Conservation (phyloP, 2,888 invertebrate species). For the Drosophila incognita region DNA sequence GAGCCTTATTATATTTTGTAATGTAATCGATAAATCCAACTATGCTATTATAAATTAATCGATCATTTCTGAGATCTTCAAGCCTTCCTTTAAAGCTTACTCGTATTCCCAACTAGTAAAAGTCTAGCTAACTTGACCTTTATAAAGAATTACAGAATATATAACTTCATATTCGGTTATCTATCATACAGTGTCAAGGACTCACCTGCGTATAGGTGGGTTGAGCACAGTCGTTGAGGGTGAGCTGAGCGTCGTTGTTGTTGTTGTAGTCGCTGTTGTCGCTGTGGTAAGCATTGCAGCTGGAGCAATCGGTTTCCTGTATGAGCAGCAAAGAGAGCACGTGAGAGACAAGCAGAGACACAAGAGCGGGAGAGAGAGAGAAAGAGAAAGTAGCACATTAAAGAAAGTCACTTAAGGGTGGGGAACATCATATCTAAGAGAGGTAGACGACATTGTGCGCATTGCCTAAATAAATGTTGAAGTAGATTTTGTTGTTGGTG, state of each 20-base stretch:
- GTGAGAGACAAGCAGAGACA: not conserved
- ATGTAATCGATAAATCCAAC: not conserved
- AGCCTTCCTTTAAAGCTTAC: not conserved
- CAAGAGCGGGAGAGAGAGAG: not conserved
- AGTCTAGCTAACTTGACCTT: not conserved
- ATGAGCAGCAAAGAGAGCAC: conserved; percentile 27
- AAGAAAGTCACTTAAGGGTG: conserved; percentile 8
- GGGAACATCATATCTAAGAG: conserved; percentile 31
- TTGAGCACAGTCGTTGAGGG: conserved; percentile 75
- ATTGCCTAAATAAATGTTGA: conserved; percentile 54
- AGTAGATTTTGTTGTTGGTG: conserved; percentile 50
- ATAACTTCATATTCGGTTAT: no score
- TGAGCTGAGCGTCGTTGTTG: conserved; percentile 66
- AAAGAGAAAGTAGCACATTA: conserved; percentile 43
- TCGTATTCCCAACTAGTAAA: not conserved
- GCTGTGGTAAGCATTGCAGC: conserved; percentile 71
- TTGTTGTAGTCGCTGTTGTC: conserved; percentile 58
- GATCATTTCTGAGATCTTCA: not conserved
- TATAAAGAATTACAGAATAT: no score
- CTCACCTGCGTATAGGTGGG: conserved; percentile 86
- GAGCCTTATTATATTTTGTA: not conserved
- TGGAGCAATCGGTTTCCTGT: conserved; percentile 83
- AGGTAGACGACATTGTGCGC: conserved; percentile 62
- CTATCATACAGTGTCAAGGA: not conserved
- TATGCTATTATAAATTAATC: not conserved